Evolutionary conservation across 2,888 invertebrate species (phyloP), one percentile per base, ranked within the genome.

Genomic region (Tenthredo livida): DNA sequence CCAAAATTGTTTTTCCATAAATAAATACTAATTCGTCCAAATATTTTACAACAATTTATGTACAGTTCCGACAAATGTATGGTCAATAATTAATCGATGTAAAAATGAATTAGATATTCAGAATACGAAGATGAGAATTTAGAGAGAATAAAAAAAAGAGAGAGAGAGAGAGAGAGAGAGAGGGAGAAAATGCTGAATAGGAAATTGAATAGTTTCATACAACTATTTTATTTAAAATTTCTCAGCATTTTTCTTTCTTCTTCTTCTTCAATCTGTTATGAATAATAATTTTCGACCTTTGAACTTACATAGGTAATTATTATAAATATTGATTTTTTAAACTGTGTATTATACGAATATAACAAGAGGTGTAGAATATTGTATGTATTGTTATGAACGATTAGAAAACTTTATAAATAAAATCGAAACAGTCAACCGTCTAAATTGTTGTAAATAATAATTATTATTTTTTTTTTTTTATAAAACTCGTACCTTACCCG

Each of bases 11-110:
- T n/a, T 75, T 37, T 25, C 17, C 33, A 33, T 33, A 33, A 33
- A 47, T 25, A 75, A 25, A 78, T 70, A 29, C 1, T 29, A 29
- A 77, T 75, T 72, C 75, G 84, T 84, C 84, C 84, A 84, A 21
- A 84, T 70, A n/a, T 80, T 78, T 61, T 84, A 78, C 17, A 43
- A 29, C 21, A 33, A 50, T 72, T 7, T 43, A 29, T 54, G n/a
- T 73, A 73, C 37, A 73, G n/a, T 84, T 37, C 25, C 25, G 43
- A 73, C 4, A 25, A 47, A 47, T 73, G 40, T 40, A 73, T 78
- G 58, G 61, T 78, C 54, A 33, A 78, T 78, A 58, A 29, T 29
- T 29, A 29, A 29, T 78, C 37, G 10, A 33, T 7, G 33, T 67
- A 17, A 33, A 67, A 67, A 67, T 67, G 29, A 21, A 25, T 25